These are phyloP conservation scores for Drosophila parvula DNA, from an alignment of 1,140 invertebrate genomes.

Conservation along the genomic window DNA sequence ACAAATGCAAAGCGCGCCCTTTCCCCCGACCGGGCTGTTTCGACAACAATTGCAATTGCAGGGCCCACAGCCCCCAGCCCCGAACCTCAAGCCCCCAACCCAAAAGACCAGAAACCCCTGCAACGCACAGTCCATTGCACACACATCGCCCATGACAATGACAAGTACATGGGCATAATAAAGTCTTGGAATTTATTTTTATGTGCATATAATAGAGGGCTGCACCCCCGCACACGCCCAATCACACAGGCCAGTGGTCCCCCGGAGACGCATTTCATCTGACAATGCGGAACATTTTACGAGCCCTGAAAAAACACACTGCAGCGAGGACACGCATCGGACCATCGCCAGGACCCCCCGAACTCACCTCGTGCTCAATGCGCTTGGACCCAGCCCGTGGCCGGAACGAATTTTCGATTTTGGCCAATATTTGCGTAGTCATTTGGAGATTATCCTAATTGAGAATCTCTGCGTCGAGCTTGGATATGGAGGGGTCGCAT, in stretches of 20 bases:
- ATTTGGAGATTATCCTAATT: constrained; percentile 83
- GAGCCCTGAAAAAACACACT: constrained; percentile 49
- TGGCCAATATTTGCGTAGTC: constrained; percentile 82
- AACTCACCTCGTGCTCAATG: constrained; percentile 55
- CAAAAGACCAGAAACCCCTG: constrained; percentile 15
- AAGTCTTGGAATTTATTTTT: constrained; percentile 83
- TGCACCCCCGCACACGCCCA: constrained; percentile 37
- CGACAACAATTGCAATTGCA: constrained; percentile 66
- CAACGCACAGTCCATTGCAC: constrained; percentile 72
- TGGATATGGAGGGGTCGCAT: background rate
- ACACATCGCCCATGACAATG: constrained; percentile 64
- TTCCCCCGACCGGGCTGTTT: background rate
- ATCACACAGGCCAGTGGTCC: constrained; percentile 46
- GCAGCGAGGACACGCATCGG: constrained; percentile 16
- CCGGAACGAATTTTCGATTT: constrained; percentile 77
- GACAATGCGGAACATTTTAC: constrained; percentile 66
- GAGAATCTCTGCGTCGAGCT: constrained; percentile 70
- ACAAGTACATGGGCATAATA: constrained; percentile 81
- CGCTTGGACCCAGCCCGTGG: constrained; percentile 42
- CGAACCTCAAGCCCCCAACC: background rate
- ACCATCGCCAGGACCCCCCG: constrained; percentile 13
- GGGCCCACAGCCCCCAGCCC: constrained; percentile 1
- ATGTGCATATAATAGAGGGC: constrained; percentile 78
- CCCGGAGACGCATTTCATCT: constrained; percentile 74
- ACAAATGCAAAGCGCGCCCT: constrained; percentile 58